Conservation (phyloP, 2,888 invertebrate genomes). For the Julus scanicus region DNA sequence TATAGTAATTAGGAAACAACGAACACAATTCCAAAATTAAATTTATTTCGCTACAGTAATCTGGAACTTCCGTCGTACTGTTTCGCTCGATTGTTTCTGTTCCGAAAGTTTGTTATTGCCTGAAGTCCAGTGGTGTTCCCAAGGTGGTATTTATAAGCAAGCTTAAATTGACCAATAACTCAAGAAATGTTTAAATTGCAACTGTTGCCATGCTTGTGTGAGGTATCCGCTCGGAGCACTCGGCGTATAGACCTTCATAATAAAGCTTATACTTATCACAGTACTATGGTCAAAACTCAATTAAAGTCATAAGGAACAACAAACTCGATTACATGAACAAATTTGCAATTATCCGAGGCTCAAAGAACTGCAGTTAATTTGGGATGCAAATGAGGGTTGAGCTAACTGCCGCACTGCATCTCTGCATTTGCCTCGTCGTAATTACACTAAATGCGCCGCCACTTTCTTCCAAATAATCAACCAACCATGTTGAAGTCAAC, state of each 20-base stretch:
- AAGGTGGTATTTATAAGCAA: neutral
- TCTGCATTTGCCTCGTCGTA: constrained; percentile 26
- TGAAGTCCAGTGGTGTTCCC: neutral
- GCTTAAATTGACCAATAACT: constrained; percentile 36
- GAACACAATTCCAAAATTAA: neutral
- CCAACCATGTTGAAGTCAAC: constrained; percentile 28
- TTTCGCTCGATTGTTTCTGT: neutral
- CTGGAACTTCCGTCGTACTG: neutral
- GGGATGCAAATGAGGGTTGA: constrained; percentile 53
- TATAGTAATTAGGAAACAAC: neutral
- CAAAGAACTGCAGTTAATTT: constrained; percentile 52
- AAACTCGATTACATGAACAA: constrained; percentile 53
- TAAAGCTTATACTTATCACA: neutral
- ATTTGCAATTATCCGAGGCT: constrained; percentile 54
- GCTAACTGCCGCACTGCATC: neutral
- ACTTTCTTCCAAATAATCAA: constrained; percentile 25
- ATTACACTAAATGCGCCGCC: constrained; percentile 6
- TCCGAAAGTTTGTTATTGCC: neutral
- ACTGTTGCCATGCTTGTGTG: neutral
- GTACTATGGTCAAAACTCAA: constrained; percentile 36
- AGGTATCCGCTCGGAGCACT: neutral
- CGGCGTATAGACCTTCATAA: neutral
- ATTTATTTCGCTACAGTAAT: neutral
- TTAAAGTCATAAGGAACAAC: constrained; percentile 52
- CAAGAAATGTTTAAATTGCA: neutral